Base-by-base conservation (phyloP, 2,797 vertebrate genomes). In the Sylvia borin region DNA sequence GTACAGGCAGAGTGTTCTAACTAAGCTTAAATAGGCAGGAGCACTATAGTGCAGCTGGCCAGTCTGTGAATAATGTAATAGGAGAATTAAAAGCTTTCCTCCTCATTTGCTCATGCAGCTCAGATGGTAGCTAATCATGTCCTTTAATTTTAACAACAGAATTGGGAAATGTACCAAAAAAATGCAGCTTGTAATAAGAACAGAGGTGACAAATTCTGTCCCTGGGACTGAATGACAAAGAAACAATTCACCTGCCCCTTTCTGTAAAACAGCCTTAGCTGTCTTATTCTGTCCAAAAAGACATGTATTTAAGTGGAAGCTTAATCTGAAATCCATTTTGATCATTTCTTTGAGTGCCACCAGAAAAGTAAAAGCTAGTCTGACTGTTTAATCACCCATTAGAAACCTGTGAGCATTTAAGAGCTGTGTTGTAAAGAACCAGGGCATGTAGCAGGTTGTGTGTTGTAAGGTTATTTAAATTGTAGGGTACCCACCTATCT, bases 321-420 rank as follows among this genome's bases (percentile, higher is more conserved):
- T 88, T 92, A 82, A 74, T 81, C 66, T 85, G 55, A 71, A 70
- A 92, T 89, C 88, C 74, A 67, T 88, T 94, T 89, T 61, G 58
- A 92, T 95, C 9, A 67, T 94, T 72, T 97, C 78, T 96, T 64
- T 91, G 73, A 95, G 77, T 86, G 71, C 80, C 89, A 92, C 66
- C 87, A 66, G 90, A 95, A 97, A 96, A 90, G 93, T 96, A 86
- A 85, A 93, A 94, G 83, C 96, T 90, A 32, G 76, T 79, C 62
- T 47, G 85, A 50, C 79, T 77, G 22, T 92, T 93, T 92, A 92
- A 96, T 80, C 92, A 68, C 58, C 78, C 84, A 60, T 96, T 95
- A 93, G 92, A 79, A 96, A 89, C 48, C 74, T 92, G 68, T 78
- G 78, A 87, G 50, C 42, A 3, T 34, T 60, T 83, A 85, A 85